A percentile compares a stretch with the other conserved stretches of the same genome.
Evolutionary conservation across 2,797 vertebrate genomes (phyloP).

Genomic region (Esox masquinongy): DNA sequence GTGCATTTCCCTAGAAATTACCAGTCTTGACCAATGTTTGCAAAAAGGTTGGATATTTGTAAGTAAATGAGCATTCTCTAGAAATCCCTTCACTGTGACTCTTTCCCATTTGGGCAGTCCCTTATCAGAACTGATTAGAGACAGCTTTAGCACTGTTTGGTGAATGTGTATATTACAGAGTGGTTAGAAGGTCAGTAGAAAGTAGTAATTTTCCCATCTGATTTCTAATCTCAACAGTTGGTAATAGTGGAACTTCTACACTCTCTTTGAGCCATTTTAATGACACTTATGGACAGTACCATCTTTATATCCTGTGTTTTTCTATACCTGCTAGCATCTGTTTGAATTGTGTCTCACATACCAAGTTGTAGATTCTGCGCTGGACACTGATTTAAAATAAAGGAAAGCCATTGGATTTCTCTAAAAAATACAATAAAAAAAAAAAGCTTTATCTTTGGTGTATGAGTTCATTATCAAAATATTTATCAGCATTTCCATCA

Average conservation of each 20-base stretch:
- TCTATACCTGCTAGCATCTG: neutral
- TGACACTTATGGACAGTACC: neutral
- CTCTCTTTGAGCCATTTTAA: neutral
- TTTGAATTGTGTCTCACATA: neutral
- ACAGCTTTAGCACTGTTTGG: neutral
- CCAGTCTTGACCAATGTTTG: neutral
- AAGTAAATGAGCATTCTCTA: neutral
- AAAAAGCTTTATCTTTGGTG: neutral
- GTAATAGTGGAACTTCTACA: neutral
- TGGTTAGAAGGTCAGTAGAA: neutral
- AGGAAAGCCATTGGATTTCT: neutral
- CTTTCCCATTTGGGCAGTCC: neutral
- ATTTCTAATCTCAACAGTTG: neutral
- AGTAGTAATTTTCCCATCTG: neutral
- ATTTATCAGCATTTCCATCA: neutral
- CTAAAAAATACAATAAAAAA: neutral
- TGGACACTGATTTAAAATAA: slow-evolving; percentile 1
- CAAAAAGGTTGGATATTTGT: neutral
- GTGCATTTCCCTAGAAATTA: neutral
- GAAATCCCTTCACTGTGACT: neutral
- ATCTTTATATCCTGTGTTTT: neutral
- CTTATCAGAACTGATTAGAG: neutral
- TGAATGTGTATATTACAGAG: neutral
- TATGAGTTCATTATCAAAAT: neutral
- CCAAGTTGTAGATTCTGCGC: neutral